Conservation (phyloP, 2,888 invertebrate species). For the Sthenelais limicola region DNA sequence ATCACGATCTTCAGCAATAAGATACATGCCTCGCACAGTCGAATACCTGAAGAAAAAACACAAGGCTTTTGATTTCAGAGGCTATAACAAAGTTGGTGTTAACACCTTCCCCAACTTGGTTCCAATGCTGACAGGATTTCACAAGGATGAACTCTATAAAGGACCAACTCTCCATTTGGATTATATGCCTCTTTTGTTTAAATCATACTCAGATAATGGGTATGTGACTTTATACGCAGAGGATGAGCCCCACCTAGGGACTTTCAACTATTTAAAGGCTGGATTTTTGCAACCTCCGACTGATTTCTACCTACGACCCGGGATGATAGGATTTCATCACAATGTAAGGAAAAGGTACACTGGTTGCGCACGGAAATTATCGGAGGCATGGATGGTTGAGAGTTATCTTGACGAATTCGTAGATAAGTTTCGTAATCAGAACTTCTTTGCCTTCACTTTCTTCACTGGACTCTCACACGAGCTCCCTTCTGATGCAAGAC, state of each 20-base stretch:
- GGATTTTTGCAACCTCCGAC: background rate
- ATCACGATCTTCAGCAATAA: background rate
- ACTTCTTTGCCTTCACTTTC: background rate
- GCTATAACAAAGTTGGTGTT: slow-evolving; percentile 3
- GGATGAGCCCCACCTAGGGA: background rate
- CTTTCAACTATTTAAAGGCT: background rate
- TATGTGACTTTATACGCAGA: slow-evolving; percentile 12
- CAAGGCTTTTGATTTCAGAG: background rate
- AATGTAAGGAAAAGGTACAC: too few species aligned
- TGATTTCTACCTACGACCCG: background rate
- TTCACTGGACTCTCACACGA: background rate
- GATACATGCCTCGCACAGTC: background rate
- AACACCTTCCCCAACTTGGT: slow-evolving; percentile 27
- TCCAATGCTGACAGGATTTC: background rate
- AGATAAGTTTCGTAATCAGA: too few species aligned
- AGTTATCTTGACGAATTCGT: background rate
- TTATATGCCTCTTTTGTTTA: background rate
- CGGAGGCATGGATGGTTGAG: background rate
- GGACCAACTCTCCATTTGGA: background rate
- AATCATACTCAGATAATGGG: background rate
- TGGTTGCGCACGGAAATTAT: background rate
- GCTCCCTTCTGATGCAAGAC: background rate
- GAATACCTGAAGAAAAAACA: background rate
- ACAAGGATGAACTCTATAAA: background rate
- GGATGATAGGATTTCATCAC: background rate